These are phyloP conservation scores for Thumatha senex DNA, from an alignment of 2,888 invertebrate genomes.

Conservation along the genomic window DNA sequence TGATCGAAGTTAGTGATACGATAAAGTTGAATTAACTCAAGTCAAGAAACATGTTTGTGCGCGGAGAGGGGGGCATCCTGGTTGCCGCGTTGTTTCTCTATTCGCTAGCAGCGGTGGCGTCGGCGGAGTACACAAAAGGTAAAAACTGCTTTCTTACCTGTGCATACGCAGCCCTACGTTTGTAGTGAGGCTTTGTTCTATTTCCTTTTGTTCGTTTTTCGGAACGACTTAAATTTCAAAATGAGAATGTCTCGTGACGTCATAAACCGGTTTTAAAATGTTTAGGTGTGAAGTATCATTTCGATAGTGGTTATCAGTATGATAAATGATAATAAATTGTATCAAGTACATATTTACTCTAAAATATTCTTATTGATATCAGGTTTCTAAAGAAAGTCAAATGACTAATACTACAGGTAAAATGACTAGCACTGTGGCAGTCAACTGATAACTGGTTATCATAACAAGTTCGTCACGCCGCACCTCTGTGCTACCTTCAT, in stretches of 20 bases:
- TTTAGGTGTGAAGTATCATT: neutral
- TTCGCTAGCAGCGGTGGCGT: slow-evolving; percentile 68
- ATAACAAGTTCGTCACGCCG: slow-evolving; percentile 30
- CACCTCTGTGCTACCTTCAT: slow-evolving; percentile 16
- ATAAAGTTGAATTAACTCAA: slow-evolving; percentile 52
- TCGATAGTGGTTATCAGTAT: too few species aligned
- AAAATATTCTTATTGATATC: slow-evolving; percentile 2
- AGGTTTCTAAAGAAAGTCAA: slow-evolving; percentile 36
- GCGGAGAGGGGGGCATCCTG: slow-evolving; percentile 68
- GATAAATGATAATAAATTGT: neutral
- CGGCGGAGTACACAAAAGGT: slow-evolving; percentile 78
- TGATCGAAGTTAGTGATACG: slow-evolving; percentile 61
- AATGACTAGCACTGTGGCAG: slow-evolving; percentile 31
- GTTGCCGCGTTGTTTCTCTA: slow-evolving; percentile 66
- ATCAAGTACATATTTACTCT: neutral
- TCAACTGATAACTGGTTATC: slow-evolving; percentile 33
- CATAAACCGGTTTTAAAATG: slow-evolving; percentile 16
- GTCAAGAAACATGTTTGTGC: slow-evolving; percentile 64
- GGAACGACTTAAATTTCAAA: slow-evolving; percentile 38
- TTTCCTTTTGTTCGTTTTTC: slow-evolving; percentile 62
- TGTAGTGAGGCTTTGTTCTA: slow-evolving; percentile 64
- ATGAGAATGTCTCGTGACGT: slow-evolving; percentile 27
- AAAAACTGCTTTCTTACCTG: slow-evolving; percentile 71
- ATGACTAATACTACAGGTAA: slow-evolving; percentile 26
- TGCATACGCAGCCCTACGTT: slow-evolving; percentile 54